These are phyloP conservation scores for Anoncus sp. DNA, from an alignment of 2,888 invertebrate genomes.

Conservation along the genomic window DNA sequence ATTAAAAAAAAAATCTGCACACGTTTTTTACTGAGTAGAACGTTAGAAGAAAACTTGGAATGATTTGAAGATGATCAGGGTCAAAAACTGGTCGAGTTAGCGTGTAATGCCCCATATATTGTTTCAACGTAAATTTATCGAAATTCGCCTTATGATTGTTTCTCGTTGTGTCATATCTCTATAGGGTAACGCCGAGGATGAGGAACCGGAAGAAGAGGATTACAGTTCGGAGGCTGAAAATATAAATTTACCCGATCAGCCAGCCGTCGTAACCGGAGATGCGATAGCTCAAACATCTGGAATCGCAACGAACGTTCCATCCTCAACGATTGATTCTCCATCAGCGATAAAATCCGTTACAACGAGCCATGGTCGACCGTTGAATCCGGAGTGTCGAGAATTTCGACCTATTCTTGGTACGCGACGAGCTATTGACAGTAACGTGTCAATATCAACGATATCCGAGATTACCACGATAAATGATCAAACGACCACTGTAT, in stretches of 20 bases:
- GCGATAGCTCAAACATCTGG: too few relatives aligned
- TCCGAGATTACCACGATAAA: slow-evolving; percentile 6
- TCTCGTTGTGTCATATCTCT: neutral
- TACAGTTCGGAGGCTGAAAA: slow-evolving; percentile 78
- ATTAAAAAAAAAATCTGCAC: too few relatives aligned
- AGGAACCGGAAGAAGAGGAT: slow-evolving; percentile 77
- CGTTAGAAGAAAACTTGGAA: too few relatives aligned
- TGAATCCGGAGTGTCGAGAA: slow-evolving; percentile 81
- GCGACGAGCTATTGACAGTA: slow-evolving; percentile 50
- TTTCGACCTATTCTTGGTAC: slow-evolving; percentile 71
- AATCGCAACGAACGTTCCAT: neutral
- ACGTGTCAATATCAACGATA: slow-evolving; percentile 12
- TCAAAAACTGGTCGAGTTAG: too few relatives aligned
- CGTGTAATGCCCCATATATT: too few relatives aligned
- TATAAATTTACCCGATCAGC: slow-evolving; percentile 55
- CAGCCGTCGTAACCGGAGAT: slow-evolving; percentile 4
- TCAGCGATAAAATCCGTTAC: slow-evolving; percentile 45
- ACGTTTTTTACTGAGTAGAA: too few relatives aligned
- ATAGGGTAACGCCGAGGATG: slow-evolving; percentile 73
- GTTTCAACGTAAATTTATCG: too few relatives aligned
- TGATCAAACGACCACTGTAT: neutral
- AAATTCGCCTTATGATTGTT: neutral
- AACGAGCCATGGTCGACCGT: slow-evolving; percentile 69
- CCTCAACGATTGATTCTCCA: neutral
- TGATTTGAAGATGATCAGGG: too few relatives aligned